Conservation (phyloP, 2,888 invertebrate species). For the Pristionchus exspectatus region DNA sequence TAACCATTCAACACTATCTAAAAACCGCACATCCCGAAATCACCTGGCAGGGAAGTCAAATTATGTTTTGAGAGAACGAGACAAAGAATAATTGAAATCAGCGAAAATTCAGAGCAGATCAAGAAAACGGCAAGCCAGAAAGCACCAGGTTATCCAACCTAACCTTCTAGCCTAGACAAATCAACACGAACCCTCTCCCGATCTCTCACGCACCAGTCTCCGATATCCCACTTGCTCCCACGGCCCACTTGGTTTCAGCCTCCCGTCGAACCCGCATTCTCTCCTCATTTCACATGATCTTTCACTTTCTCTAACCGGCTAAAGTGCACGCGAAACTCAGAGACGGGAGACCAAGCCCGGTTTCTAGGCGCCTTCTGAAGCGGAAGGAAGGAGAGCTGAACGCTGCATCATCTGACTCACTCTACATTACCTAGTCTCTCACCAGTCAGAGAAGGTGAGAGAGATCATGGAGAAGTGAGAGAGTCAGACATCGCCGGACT, state of each 20-base stretch:
- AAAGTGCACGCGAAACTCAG: background rate
- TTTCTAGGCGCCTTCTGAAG: background rate
- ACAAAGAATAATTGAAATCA: background rate
- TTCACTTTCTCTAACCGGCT: background rate
- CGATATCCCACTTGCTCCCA: background rate
- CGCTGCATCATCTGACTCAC: background rate
- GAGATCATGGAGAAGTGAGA: too few relatives aligned
- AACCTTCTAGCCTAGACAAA: background rate
- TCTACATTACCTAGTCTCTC: too few relatives aligned
- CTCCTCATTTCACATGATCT: background rate
- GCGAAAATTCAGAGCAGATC: background rate
- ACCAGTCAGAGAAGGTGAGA: too few relatives aligned
- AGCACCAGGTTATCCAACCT: background rate
- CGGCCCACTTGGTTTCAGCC: conserved; percentile 1
- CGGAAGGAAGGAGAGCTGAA: background rate
- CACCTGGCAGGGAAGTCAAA: background rate
- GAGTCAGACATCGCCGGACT: background rate
- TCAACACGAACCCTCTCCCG: background rate
- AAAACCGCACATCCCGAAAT: background rate
- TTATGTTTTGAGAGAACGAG: background rate
- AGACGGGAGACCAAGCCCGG: background rate
- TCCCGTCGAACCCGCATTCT: background rate
- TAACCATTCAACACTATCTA: background rate
- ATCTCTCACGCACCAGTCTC: conserved; percentile 17
- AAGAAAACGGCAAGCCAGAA: background rate